Conservation (phyloP, 2,113 vertebrate genomes). For the Addax nasomaculatus region DNA sequence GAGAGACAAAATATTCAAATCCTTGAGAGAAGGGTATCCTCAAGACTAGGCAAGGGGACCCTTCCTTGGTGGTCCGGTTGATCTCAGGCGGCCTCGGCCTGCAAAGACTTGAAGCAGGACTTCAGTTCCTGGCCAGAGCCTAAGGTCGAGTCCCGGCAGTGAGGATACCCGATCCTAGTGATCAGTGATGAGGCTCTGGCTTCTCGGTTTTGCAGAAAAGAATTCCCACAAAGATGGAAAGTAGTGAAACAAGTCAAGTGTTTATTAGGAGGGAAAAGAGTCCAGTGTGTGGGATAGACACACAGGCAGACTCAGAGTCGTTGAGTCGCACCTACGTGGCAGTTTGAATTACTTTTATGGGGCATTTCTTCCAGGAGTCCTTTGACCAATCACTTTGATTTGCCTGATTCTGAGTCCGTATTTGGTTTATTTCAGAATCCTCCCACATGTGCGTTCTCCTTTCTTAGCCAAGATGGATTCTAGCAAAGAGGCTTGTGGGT, state of each 20-base stretch:
- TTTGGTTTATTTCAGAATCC: not conserved
- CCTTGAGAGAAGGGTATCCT: not conserved
- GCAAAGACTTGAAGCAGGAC: not conserved
- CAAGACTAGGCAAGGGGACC: not conserved
- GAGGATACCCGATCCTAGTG: not conserved
- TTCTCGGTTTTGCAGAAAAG: not conserved
- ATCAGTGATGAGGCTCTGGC: not conserved
- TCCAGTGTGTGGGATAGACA: not conserved
- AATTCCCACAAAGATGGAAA: not conserved
- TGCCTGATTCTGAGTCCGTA: fast-evolving
- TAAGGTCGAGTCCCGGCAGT: fast-evolving
- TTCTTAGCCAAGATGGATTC: not conserved
- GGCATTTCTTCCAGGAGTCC: not conserved
- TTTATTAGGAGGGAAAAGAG: not conserved
- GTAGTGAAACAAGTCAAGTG: not conserved
- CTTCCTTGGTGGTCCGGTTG: fast-evolving
- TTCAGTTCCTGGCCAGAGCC: not conserved
- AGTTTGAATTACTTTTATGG: not conserved
- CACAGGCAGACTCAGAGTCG: not conserved
- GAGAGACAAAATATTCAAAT: not conserved
- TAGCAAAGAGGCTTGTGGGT: not conserved
- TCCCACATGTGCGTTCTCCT: fast-evolving
- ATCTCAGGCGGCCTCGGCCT: not conserved
- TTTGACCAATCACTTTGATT: not conserved
- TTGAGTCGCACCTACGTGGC: not conserved